phyloP scores from a whole-genome alignment of 2,113 vertebrate genomes.

The Scytalopus superciliaris region DNA sequence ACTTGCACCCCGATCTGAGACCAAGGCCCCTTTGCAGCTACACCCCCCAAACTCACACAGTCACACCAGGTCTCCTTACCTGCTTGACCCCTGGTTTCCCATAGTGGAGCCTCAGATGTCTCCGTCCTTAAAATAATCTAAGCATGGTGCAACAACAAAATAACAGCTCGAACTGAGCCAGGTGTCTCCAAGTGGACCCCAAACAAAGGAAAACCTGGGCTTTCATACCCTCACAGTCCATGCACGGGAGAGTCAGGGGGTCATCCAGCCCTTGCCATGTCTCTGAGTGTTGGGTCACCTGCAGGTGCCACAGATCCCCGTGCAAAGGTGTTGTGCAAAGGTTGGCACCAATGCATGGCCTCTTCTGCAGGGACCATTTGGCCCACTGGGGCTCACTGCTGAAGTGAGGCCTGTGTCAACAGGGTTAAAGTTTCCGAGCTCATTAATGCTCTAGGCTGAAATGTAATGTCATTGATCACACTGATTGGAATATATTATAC shows the following conservation, averaged over 20 bases:
- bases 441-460: background rate
- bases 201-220: background rate
- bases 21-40: background rate
- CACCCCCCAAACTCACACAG: accelerated
- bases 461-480: background rate
- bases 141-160: background rate
- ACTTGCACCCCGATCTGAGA: background rate
- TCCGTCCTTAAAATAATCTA: background rate
- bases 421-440: background rate
- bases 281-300: background rate
- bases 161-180: background rate
- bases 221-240: background rate
- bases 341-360: background rate
- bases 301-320: background rate
- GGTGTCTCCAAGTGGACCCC: background rate
- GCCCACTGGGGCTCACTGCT: background rate
- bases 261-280: background rate
- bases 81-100: accelerated
- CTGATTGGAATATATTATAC: background rate
- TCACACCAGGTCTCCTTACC: background rate
- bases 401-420: background rate
- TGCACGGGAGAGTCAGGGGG: accelerated
- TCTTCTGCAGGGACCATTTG: background rate
- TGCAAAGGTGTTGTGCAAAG: background rate
- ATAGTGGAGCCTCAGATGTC: background rate